Conservation (phyloP, 1,140 invertebrate genomes). For the Eriosoma lanigerum region DNA sequence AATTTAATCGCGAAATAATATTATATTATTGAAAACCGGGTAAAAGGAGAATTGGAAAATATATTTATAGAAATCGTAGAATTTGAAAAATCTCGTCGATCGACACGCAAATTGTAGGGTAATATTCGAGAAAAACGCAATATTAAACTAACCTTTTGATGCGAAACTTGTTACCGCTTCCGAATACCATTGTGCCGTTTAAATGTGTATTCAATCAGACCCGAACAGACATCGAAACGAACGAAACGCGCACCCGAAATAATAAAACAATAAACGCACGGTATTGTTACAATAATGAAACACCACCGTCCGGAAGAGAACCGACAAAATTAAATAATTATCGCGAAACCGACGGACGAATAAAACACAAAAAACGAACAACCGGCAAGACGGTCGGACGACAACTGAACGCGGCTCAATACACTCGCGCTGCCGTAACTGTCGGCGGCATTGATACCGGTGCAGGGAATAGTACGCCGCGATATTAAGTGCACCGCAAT, state of each 20-base stretch:
- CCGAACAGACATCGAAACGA: background rate
- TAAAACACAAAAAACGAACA: background rate
- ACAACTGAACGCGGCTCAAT: background rate
- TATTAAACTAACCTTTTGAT: slow-evolving; percentile 65
- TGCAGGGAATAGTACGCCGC: background rate
- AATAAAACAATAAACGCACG: background rate
- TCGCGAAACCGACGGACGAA: too few species aligned
- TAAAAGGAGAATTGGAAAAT: too few species aligned
- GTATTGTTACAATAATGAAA: background rate
- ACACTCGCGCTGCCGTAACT: too few species aligned
- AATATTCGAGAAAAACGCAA: too few species aligned
- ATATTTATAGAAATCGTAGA: too few species aligned
- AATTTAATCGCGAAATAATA: too few species aligned
- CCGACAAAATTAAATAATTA: too few species aligned
- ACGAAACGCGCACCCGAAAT: background rate
- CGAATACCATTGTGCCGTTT: slow-evolving; percentile 64
- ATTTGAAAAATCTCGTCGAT: too few species aligned
- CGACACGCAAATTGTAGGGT: too few species aligned
- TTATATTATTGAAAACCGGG: too few species aligned
- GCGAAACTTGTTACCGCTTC: slow-evolving; percentile 65
- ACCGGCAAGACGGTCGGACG: background rate
- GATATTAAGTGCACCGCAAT: too few species aligned
- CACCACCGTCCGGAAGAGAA: background rate
- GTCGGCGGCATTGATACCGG: background rate
- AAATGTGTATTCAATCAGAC: slow-evolving; percentile 53